phyloP scores from a whole-genome alignment of 2,888 invertebrate genomes.

The Apodemia mormo region DNA sequence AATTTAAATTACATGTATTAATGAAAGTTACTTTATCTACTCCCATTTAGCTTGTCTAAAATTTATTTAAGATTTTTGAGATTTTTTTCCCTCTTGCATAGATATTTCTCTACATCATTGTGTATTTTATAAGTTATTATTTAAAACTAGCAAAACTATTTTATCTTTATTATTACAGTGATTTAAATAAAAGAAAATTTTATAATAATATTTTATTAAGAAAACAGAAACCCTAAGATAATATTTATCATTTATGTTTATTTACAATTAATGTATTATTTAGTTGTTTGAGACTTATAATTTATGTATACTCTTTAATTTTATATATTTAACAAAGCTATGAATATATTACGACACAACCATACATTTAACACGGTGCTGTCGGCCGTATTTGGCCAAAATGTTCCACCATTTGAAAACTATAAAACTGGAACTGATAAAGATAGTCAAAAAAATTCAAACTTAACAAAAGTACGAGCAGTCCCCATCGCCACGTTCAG shows the following conservation, averaged over 20 bases:
- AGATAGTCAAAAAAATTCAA: slow-evolving; percentile 63
- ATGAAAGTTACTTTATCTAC: too few species aligned
- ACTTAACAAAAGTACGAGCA: slow-evolving; percentile 76
- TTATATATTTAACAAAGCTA: slow-evolving; percentile 76
- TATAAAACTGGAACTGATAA: slow-evolving; percentile 79
- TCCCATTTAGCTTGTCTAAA: too few species aligned
- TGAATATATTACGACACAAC: slow-evolving; percentile 82
- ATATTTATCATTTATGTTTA: slow-evolving; percentile 66
- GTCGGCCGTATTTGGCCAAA: slow-evolving; percentile 55
- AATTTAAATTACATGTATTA: too few species aligned
- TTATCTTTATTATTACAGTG: too few species aligned
- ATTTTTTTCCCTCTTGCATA: too few species aligned
- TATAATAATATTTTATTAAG: slow-evolving; percentile 72
- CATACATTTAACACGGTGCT: slow-evolving; percentile 80
- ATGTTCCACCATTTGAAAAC: slow-evolving; percentile 74
- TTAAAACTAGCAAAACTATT: too few species aligned
- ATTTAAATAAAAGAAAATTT: slow-evolving; percentile 43
- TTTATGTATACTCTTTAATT: slow-evolving; percentile 69
- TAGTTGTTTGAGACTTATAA: slow-evolving; percentile 65
- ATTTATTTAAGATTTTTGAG: too few species aligned
- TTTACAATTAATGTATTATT: slow-evolving; percentile 74
- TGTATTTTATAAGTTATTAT: too few species aligned
- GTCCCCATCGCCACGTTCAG: slow-evolving; percentile 48
- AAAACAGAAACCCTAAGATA: slow-evolving; percentile 73
- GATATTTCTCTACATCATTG: too few species aligned